Percentiles rank a stretch among this genome's conserved stretches.
Conservation (phyloP, 1,140 invertebrate genomes). For the Cataglyphis hispanica region DNA sequence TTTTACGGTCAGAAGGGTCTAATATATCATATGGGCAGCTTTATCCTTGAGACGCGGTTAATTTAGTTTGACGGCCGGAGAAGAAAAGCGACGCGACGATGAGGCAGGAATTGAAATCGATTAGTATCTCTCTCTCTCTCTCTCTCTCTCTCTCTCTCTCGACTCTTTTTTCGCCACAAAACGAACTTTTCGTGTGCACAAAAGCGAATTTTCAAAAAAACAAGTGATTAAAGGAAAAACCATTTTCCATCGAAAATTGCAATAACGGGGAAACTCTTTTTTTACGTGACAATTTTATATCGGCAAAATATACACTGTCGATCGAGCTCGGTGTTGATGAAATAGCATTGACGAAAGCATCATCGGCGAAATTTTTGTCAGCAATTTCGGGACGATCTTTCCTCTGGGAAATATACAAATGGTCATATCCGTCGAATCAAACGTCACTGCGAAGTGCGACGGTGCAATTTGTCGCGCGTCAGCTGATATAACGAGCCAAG, state of each 20-base stretch:
- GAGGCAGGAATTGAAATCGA: background rate
- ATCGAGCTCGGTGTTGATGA: background rate
- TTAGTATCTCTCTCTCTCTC: too few species aligned
- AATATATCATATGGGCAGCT: background rate
- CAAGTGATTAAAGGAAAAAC: background rate
- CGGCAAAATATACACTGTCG: background rate
- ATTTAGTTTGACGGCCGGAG: slow-evolving; percentile 16
- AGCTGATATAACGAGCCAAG: slow-evolving; percentile 49
- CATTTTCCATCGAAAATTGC: background rate
- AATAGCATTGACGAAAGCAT: background rate
- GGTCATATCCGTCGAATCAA: slow-evolving; percentile 29
- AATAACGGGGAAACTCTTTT: background rate
- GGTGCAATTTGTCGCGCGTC: slow-evolving; percentile 58
- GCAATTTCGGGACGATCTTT: background rate
- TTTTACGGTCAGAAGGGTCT: slow-evolving; percentile 18
- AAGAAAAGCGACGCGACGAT: slow-evolving; percentile 14
- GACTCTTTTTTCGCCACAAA: background rate
- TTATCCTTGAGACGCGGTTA: slow-evolving; percentile 3
- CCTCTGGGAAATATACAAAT: background rate
- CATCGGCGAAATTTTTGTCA: slow-evolving; percentile 5
- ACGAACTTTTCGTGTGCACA: background rate
- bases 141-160: too few species aligned
- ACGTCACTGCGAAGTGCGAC: slow-evolving; percentile 48
- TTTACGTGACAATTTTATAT: background rate
- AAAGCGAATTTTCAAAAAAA: background rate